Evolutionary conservation across 2,113 vertebrate genomes (phyloP).

Genomic region (Halcyon senegalensis): DNA sequence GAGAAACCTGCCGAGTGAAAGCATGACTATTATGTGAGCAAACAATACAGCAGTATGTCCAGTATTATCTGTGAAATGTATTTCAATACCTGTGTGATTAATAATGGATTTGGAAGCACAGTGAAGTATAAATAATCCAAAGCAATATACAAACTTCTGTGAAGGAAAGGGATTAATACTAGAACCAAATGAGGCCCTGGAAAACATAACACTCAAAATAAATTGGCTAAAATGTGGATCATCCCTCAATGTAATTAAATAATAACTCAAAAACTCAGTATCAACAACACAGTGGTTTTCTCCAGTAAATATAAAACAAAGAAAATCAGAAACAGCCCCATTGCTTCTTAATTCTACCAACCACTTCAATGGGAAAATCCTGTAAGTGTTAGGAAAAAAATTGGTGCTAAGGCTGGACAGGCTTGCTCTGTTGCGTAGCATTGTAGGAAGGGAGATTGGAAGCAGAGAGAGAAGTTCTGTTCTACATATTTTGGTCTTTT

Average conservation of each 20-base stretch:
- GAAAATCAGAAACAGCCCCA: neutral
- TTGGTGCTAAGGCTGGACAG: neutral
- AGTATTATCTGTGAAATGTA: constrained; percentile 64
- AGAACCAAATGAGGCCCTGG: neutral
- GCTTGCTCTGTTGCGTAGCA: neutral
- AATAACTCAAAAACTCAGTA: constrained; percentile 48
- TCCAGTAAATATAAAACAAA: constrained; percentile 55
- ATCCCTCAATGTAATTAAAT: constrained; percentile 51
- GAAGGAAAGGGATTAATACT: constrained; percentile 34
- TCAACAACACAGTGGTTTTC: constrained; percentile 46
- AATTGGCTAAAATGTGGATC: constrained; percentile 13
- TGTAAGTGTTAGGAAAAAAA: constrained; percentile 15
- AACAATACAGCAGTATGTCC: constrained; percentile 65
- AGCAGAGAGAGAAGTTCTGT: neutral
- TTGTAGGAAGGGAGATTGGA: constrained; percentile 1
- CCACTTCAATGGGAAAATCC: constrained; percentile 50
- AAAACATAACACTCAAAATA: constrained; percentile 32
- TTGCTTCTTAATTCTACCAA: constrained; percentile 43
- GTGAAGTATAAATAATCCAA: constrained; percentile 61
- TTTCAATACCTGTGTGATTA: constrained; percentile 71
- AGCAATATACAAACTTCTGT: constrained; percentile 53
- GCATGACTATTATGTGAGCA: constrained; percentile 38
- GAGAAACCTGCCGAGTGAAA: constrained; percentile 62
- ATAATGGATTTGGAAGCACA: constrained; percentile 65
- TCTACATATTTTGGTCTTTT: neutral